Percentiles rank a stretch among this genome's conserved stretches.
Conservation (phyloP, 2,888 invertebrate species). For the Drosophila anomelani region DNA sequence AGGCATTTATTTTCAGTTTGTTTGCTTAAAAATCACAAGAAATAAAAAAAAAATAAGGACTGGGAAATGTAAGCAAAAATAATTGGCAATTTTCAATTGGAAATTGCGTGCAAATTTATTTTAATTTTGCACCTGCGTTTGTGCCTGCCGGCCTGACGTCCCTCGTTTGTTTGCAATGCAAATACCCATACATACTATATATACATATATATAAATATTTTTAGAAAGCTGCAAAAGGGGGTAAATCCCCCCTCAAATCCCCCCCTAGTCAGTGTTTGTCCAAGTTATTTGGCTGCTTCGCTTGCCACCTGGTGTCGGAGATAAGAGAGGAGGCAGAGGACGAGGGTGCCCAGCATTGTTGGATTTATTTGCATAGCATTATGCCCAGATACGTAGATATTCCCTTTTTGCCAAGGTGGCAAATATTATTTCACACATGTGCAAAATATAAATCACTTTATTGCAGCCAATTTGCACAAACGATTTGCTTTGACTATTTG, state of each 20-base stretch:
- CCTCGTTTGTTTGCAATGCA: conserved; percentile 63
- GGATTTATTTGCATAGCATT: conserved; percentile 73
- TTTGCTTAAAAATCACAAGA: conserved; percentile 21
- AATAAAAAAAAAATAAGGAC: conserved; percentile 26
- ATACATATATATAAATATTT: conserved; percentile 26
- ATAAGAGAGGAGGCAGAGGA: conserved; percentile 9
- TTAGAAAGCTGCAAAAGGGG: conserved; percentile 57
- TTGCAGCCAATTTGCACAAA: conserved; percentile 74
- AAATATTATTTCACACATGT: conserved; percentile 64
- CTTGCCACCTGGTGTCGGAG: conserved; percentile 58
- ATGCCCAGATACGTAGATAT: conserved; percentile 42
- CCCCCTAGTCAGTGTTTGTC: conserved; percentile 52
- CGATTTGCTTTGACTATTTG: conserved; percentile 63
- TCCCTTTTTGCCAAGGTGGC: conserved; percentile 29
- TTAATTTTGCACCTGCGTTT: conserved; percentile 68
- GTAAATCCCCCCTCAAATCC: neutral
- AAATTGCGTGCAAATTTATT: conserved; percentile 80
- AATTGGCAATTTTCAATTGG: conserved; percentile 73
- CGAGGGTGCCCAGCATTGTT: conserved; percentile 26
- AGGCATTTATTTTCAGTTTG: conserved; percentile 14
- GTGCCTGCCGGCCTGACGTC: conserved; percentile 8
- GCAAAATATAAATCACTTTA: conserved; percentile 76
- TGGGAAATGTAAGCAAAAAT: conserved; percentile 59
- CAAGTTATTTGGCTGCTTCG: conserved; percentile 69
- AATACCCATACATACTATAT: conserved; percentile 44